Percentiles rank a stretch among this genome's conserved stretches.
Evolutionary conservation across 2,797 vertebrate genomes (phyloP).

Genomic region (Amblyopsis hoosieri): DNA sequence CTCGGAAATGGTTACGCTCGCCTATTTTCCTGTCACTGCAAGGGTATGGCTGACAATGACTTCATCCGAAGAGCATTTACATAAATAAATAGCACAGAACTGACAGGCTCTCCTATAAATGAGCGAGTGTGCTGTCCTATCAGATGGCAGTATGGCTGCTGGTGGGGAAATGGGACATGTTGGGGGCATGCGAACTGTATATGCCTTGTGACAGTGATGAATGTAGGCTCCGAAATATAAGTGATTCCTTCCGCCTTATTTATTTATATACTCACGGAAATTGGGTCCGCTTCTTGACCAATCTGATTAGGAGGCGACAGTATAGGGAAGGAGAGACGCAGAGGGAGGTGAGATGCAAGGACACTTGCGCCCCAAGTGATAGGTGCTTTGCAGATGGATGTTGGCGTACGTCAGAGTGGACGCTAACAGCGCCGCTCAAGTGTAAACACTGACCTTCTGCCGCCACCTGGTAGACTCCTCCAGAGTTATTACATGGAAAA

Average conservation of each 20-base stretch:
- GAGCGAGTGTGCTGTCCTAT: constrained; percentile 74
- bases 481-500: constrained; percentile 49
- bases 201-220: constrained; percentile 81
- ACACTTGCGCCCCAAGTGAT: constrained; percentile 37
- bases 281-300: constrained; percentile 65
- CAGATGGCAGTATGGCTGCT: constrained; percentile 67
- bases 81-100: constrained; percentile 83
- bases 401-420: constrained; percentile 46
- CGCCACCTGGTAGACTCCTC: constrained; percentile 35
- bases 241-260: constrained; percentile 71
- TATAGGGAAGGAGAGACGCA: constrained; percentile 29
- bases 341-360: constrained; percentile 34
- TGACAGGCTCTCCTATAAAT: constrained; percentile 81
- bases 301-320: constrained; percentile 57
- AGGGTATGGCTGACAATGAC: constrained; percentile 49
- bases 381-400: constrained; percentile 50
- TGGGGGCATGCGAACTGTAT: constrained; percentile 75
- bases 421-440: constrained; percentile 45
- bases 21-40: constrained; percentile 65
- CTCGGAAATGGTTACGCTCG: constrained; percentile 28
- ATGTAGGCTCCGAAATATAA: constrained; percentile 78
- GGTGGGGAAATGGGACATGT: constrained; percentile 80
- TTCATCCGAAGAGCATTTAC: constrained; percentile 76
- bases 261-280: constrained; percentile 69
- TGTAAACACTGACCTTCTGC: constrained; percentile 57